phyloP scores from a whole-genome alignment of 1,140 invertebrate genomes.

The Drosophila suzukii region DNA sequence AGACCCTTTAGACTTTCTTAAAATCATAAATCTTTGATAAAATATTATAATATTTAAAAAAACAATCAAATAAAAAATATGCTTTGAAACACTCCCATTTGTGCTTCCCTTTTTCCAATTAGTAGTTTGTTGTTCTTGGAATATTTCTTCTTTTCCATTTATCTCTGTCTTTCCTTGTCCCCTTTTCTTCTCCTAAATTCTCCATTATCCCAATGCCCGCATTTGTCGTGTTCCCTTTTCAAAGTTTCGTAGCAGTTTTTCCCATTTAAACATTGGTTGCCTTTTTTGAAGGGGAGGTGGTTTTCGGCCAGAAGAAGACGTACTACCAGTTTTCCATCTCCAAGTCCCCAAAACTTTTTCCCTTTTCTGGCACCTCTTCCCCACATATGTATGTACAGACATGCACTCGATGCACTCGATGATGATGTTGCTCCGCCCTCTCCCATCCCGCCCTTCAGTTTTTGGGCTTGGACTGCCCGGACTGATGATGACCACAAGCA shows the following conservation, averaged over 20 bases:
- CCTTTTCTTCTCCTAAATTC: constrained; percentile 4
- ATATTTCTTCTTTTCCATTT: not conserved
- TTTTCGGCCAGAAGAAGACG: constrained; percentile 10
- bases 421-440: constrained; percentile 42
- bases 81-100: not conserved
- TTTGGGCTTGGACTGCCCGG: constrained; percentile 16
- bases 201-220: constrained; percentile 9
- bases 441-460: not conserved
- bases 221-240: constrained; percentile 3
- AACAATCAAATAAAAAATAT: too few species aligned
- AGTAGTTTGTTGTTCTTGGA: not conserved
- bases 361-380: not conserved
- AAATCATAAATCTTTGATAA: too few species aligned
- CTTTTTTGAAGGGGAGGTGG: not conserved
- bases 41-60: too few species aligned
- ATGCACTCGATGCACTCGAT: constrained; percentile 42
- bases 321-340: constrained; percentile 5
- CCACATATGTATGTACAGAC: constrained; percentile 1
- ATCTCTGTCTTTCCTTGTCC: not conserved
- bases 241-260: constrained; percentile 6
- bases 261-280: not conserved
- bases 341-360: not conserved
- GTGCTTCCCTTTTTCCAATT: not conserved
- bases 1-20: too few species aligned
- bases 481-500: constrained; percentile 56